Conservation (phyloP, 2,113 vertebrate species). For the Corythornis cristatus region DNA sequence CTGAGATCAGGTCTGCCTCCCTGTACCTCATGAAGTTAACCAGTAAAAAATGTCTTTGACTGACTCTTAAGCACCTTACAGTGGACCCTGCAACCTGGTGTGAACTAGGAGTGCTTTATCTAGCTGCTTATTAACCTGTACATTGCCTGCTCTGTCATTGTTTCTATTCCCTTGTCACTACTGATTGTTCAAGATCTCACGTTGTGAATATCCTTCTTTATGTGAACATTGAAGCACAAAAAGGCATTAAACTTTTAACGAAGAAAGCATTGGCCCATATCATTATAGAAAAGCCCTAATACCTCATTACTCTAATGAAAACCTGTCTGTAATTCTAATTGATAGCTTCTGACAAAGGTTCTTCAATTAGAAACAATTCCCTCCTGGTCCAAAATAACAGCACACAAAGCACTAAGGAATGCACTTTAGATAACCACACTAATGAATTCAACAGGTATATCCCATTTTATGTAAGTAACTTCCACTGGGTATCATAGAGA, state of each 20-base stretch:
- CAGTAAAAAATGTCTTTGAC: background rate
- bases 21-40: background rate
- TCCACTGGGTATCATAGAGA: background rate
- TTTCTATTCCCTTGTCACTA: background rate
- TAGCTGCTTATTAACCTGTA: background rate
- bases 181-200: background rate
- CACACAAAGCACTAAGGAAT: background rate
- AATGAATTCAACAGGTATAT: background rate
- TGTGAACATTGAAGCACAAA: background rate
- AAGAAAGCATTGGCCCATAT: background rate
- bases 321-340: background rate
- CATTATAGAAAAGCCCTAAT: background rate
- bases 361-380: slow-evolving; percentile 4
- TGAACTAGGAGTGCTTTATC: background rate
- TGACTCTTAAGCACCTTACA: background rate
- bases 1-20: background rate
- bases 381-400: background rate
- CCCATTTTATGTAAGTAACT: background rate
- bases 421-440: background rate
- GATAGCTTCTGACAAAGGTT: background rate
- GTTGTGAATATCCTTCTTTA: background rate
- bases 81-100: background rate
- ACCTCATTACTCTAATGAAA: background rate
- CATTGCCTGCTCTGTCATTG: background rate
- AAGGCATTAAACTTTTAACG: background rate